phyloP scores from a whole-genome alignment of 2,797 vertebrate genomes.

The Delichon dasypus region DNA sequence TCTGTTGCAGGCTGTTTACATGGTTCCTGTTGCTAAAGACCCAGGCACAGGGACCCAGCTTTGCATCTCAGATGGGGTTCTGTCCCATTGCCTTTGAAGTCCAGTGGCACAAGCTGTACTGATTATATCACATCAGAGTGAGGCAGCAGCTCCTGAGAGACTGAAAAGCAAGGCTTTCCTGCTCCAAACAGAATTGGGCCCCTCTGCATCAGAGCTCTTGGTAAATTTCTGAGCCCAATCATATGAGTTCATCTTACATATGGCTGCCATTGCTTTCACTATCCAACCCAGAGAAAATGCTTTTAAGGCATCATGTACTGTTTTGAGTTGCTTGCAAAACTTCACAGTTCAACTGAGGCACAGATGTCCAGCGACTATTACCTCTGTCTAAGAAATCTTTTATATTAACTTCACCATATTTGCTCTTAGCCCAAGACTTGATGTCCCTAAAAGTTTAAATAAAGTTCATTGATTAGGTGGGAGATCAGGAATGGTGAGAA shows the following conservation, averaged over 20 bases:
- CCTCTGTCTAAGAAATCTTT: neutral
- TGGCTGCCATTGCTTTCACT: neutral
- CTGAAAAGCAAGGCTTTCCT: neutral
- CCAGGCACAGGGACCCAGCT: neutral
- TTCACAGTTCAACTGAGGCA: neutral
- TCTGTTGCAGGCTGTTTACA: neutral
- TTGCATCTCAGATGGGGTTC: neutral
- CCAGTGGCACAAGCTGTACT: fast-evolving
- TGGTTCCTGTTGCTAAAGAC: fast-evolving
- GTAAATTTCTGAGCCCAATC: neutral
- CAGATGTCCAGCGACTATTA: neutral
- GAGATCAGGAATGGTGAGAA: neutral
- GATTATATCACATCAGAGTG: no score
- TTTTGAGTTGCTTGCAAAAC: neutral
- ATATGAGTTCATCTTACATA: fast-evolving
- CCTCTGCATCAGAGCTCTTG: neutral
- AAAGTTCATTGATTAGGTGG: neutral
- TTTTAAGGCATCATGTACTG: neutral
- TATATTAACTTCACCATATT: neutral
- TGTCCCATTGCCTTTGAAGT: neutral
- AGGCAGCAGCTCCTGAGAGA: neutral
- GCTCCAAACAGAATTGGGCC: neutral
- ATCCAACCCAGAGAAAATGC: neutral
- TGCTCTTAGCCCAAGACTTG: neutral
- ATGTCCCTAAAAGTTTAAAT: neutral